A percentile compares a stretch with the other conserved stretches of the same genome.
These are phyloP conservation scores for Ornithoptera alexandrae DNA, from an alignment of 2,888 invertebrate species.

Conservation along the genomic window DNA sequence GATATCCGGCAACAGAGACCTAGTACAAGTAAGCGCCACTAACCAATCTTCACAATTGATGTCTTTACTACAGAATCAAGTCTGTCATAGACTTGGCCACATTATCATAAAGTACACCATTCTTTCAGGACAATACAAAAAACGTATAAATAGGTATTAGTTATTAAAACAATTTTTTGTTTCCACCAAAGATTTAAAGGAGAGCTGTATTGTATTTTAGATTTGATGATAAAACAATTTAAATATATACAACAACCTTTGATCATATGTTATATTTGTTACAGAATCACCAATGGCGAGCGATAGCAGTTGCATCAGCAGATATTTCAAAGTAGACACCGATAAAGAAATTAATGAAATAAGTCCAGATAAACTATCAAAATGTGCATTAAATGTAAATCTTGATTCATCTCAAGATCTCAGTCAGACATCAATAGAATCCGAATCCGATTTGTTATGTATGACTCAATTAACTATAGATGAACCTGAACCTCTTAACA, in stretches of 20 bases:
- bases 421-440: conserved; percentile 54
- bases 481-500: conserved; percentile 52
- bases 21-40: too few relatives aligned
- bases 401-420: conserved; percentile 49
- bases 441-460: conserved; percentile 52
- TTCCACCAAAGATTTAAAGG: too few relatives aligned
- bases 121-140: too few relatives aligned
- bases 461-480: conserved; percentile 64
- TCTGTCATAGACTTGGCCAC: too few relatives aligned
- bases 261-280: conserved; percentile 31
- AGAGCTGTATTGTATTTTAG: too few relatives aligned
- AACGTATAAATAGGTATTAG: too few relatives aligned
- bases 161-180: too few relatives aligned
- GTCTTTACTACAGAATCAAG: too few relatives aligned
- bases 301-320: conserved; percentile 52
- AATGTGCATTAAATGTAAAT: conserved; percentile 36
- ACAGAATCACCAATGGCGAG: conserved; percentile 45
- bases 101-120: too few relatives aligned
- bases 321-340: conserved; percentile 46
- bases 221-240: too few relatives aligned
- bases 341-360: conserved; percentile 28
- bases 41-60: too few relatives aligned
- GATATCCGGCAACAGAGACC: too few relatives aligned
- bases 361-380: conserved; percentile 35
- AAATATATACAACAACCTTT: background rate